These are phyloP conservation scores for Protomyctophum bolini DNA, from an alignment of 2,113 vertebrate genomes.

Conservation along the genomic window DNA sequence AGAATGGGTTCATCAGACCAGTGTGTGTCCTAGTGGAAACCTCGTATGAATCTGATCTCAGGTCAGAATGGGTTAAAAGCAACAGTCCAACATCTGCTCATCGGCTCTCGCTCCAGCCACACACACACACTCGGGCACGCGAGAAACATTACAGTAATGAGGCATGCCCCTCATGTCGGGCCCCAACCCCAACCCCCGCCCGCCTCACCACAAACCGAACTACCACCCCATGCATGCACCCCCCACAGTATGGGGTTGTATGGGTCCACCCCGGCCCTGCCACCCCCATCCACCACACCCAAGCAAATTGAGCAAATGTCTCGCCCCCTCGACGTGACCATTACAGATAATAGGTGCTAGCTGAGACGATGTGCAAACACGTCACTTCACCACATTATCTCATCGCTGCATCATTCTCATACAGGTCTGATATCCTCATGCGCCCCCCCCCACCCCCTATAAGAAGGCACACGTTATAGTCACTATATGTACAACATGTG, in stretches of 20 bases:
- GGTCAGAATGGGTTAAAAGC: too few relatives aligned
- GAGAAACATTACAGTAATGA: conserved; percentile 69
- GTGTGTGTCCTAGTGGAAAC: too few relatives aligned
- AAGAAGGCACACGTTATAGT: too few relatives aligned
- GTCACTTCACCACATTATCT: conserved; percentile 37
- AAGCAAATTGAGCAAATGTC: conserved; percentile 43
- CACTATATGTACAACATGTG: too few relatives aligned
- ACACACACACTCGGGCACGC: conserved; percentile 72
- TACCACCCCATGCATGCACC: conserved; percentile 1
- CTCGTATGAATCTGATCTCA: too few relatives aligned
- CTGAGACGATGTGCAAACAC: conserved; percentile 52
- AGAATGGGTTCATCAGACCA: too few relatives aligned
- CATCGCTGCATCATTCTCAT: conserved; percentile 31
- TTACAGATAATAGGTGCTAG: conserved; percentile 44
- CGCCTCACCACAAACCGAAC: background rate
- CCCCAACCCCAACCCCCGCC: conserved; percentile 23
- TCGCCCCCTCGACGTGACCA: conserved; percentile 50
- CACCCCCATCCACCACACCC: conserved; percentile 41
- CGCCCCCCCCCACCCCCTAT: too few relatives aligned
- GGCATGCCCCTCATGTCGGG: conserved; percentile 62
- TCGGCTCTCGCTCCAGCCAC: conserved; percentile 69
- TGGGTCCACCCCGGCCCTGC: conserved; percentile 15
- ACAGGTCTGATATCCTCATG: background rate
- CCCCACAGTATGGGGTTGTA: too few relatives aligned
- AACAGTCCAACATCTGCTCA: conserved; percentile 82